Evolutionary conservation across 2,113 vertebrate genomes (phyloP).

Genomic region (Pachyramphus minor): DNA sequence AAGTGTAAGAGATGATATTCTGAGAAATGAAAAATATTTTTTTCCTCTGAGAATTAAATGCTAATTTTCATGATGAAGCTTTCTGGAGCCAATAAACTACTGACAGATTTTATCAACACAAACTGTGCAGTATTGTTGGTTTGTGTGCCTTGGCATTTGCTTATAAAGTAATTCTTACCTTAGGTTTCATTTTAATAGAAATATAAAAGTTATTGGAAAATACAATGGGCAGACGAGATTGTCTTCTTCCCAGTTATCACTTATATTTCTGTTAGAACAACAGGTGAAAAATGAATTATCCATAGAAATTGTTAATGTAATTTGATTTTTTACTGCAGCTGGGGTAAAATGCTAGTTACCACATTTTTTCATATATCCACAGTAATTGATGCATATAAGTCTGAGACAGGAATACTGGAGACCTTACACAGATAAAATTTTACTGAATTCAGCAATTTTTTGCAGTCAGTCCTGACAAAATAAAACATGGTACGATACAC

Average conservation of each 20-base stretch:
- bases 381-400: background rate
- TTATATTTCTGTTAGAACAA: background rate
- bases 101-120: background rate
- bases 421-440: background rate
- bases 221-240: background rate
- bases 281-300: slow-evolving; percentile 6
- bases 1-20: background rate
- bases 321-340: background rate
- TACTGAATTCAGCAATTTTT: background rate
- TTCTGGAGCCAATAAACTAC: background rate
- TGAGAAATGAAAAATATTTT: background rate
- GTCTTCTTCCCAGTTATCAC: background rate
- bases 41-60: background rate
- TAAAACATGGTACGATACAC: background rate
- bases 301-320: background rate
- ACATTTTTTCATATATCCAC: background rate
- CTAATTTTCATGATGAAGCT: slow-evolving; percentile 1
- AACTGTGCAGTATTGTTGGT: background rate
- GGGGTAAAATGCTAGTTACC: background rate
- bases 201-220: background rate
- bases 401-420: background rate
- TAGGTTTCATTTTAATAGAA: background rate
- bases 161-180: slow-evolving; percentile 3
- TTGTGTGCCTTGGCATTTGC: slow-evolving; percentile 9
- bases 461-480: background rate